These are phyloP conservation scores for Bombus huntii DNA, from an alignment of 1,140 invertebrate species.

Conservation along the genomic window DNA sequence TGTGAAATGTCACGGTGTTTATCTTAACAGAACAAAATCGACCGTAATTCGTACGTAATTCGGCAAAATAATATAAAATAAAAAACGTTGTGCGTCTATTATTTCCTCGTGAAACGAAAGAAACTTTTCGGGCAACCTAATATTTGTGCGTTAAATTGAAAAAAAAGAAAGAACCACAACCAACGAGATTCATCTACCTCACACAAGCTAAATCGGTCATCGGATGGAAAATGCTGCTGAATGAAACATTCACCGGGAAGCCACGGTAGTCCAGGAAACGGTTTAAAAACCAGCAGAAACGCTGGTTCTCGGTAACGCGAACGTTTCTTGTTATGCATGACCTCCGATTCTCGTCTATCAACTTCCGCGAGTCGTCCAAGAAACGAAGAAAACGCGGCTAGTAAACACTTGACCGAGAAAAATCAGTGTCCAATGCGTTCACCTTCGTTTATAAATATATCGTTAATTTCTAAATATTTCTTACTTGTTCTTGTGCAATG, in stretches of 20 bases:
- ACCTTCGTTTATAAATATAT: neutral
- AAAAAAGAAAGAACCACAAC: neutral
- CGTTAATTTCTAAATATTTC: no score
- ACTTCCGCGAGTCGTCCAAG: neutral
- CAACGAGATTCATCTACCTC: neutral
- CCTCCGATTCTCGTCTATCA: conserved; percentile 1
- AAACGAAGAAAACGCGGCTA: neutral
- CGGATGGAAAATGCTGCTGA: neutral
- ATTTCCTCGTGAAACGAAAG: no score
- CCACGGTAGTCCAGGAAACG: neutral
- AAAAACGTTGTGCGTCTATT: no score
- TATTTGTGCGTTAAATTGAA: neutral
- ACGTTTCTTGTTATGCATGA: neutral
- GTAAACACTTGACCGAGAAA: neutral
- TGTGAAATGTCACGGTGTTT: no score
- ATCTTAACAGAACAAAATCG: no score
- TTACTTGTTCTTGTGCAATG: no score
- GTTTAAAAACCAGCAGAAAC: neutral
- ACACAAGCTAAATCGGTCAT: neutral
- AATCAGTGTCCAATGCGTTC: neutral
- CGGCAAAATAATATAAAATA: no score
- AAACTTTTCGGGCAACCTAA: no score
- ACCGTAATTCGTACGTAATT: no score
- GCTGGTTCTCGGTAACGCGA: neutral
- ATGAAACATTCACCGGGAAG: neutral